A percentile compares a stretch with the other conserved stretches of the same genome.
Evolutionary conservation across 1,140 invertebrate genomes (phyloP).

Genomic region (Heliothis subflexa): DNA sequence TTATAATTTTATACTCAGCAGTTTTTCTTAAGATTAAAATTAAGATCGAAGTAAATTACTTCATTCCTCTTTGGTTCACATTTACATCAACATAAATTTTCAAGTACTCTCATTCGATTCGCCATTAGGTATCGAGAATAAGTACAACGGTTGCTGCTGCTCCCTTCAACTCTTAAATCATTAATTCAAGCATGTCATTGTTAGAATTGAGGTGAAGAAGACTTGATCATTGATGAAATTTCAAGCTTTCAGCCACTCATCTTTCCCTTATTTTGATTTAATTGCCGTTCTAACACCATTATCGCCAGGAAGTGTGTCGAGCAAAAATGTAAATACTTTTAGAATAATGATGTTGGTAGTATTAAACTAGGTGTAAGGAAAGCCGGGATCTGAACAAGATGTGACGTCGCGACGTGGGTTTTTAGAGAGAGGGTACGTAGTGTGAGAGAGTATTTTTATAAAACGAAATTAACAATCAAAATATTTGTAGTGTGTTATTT

Average conservation of each 20-base stretch:
- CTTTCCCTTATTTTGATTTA: constrained; percentile 60
- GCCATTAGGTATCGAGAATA: constrained; percentile 32
- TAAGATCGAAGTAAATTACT: constrained; percentile 70
- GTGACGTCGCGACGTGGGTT: constrained; percentile 58
- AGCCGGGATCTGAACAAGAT: constrained; percentile 72
- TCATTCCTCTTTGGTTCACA: constrained; percentile 37
- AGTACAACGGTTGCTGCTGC: constrained; percentile 34
- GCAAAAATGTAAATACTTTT: constrained; percentile 77
- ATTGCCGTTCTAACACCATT: constrained; percentile 56
- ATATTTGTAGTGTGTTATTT: constrained; percentile 78
- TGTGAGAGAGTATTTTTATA: constrained; percentile 83
- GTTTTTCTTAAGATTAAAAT: constrained; percentile 79
- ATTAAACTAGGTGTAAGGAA: constrained; percentile 72
- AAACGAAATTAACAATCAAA: constrained; percentile 76
- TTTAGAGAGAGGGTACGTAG: constrained; percentile 57
- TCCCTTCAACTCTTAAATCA: constrained; percentile 35
- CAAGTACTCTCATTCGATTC: constrained; percentile 34
- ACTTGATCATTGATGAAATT: constrained; percentile 84
- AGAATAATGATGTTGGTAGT: constrained; percentile 75
- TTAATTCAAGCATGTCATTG: constrained; percentile 46
- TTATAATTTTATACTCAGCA: constrained; percentile 86
- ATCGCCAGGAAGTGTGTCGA: constrained; percentile 82
- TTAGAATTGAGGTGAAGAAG: constrained; percentile 37
- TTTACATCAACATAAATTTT: constrained; percentile 36
- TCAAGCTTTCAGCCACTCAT: constrained; percentile 77